Conservation (phyloP, 2,888 invertebrate species). For the Xestia sexstrigata region DNA sequence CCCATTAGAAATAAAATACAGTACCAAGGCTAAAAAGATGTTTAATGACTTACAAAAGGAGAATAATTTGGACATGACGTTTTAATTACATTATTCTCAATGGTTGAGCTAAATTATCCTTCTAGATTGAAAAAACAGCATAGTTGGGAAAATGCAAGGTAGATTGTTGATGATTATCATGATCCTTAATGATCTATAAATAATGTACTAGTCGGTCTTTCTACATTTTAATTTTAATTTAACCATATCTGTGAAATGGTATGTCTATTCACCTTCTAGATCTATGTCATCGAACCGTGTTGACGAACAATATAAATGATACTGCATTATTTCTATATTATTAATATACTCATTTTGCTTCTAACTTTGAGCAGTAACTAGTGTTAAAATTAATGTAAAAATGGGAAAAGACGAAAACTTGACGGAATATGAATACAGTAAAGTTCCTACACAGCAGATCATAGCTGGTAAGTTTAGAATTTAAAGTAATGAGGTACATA, state of each 20-base stretch:
- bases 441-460: conserved; percentile 45
- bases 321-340: conserved; percentile 10
- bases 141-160: not conserved
- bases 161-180: not conserved
- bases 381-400: conserved; percentile 9
- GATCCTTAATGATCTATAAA: not conserved
- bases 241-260: not conserved
- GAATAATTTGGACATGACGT: not conserved
- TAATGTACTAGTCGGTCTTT: not conserved
- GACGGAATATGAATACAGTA: conserved; percentile 42
- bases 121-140: not conserved
- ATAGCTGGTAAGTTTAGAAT: conserved; percentile 45
- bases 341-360: conserved; percentile 9
- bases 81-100: not conserved
- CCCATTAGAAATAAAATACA: not conserved
- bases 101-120: not conserved
- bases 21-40: not conserved
- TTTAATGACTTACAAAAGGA: not conserved
- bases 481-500: not conserved
- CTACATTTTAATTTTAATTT: not conserved
- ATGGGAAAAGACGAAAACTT: conserved; percentile 40
- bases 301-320: not conserved
- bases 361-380: conserved; percentile 11
- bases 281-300: conserved; percentile 24
- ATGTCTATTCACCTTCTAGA: conserved; percentile 21